These are phyloP conservation scores for Ptychadena robeensis DNA, from an alignment of 2,797 vertebrate genomes.

Conservation along the genomic window DNA sequence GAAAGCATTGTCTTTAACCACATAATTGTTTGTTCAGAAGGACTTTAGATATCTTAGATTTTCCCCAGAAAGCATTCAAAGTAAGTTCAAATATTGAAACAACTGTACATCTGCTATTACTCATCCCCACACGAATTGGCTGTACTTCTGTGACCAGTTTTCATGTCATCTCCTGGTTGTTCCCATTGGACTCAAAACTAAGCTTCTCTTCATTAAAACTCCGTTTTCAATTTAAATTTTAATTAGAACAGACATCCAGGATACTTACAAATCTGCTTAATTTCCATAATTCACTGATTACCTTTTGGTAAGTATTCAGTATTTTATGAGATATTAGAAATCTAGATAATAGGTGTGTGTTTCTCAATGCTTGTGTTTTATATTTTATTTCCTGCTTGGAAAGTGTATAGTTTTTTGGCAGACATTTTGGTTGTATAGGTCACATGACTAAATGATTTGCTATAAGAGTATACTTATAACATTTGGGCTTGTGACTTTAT, in stretches of 20 bases:
- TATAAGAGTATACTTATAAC: no score
- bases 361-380: no score
- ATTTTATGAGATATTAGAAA: no score
- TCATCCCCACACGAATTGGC: slow-evolving; percentile 24
- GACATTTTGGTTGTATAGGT: no score
- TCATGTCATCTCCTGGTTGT: slow-evolving; percentile 67
- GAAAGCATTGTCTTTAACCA: no score
- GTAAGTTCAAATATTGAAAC: background rate
- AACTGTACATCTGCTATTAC: background rate
- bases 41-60: background rate
- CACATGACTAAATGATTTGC: no score
- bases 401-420: no score
- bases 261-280: slow-evolving; percentile 67
- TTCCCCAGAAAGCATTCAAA: background rate
- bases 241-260: slow-evolving; percentile 78
- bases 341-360: no score
- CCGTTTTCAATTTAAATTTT: slow-evolving; percentile 79
- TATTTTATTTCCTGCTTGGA: no score
- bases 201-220: slow-evolving; percentile 79
- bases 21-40: no score
- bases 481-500: no score
- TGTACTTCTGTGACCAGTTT: slow-evolving; percentile 65
- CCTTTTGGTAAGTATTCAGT: background rate
- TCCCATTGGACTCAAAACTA: slow-evolving; percentile 74
- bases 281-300: slow-evolving; percentile 1